phyloP scores from a whole-genome alignment of 2,888 invertebrate genomes.

The Harpalus rubripes region DNA sequence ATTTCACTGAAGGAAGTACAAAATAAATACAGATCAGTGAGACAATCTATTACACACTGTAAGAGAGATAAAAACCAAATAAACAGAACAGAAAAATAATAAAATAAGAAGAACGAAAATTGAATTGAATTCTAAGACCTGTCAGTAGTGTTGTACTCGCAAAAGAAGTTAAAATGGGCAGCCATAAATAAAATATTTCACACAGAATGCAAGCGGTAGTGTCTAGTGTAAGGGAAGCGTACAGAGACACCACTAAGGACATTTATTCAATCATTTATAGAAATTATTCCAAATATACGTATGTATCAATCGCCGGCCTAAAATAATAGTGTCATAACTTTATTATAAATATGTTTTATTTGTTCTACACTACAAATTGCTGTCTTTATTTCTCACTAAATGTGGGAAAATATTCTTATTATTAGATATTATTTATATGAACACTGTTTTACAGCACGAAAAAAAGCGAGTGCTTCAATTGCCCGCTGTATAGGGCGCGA shows the following conservation, averaged over 20 bases:
- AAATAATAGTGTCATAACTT: not conserved
- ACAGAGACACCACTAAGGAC: constrained; percentile 13
- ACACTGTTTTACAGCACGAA: too few relatives aligned
- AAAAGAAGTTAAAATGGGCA: constrained; percentile 41
- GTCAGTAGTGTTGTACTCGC: constrained; percentile 49
- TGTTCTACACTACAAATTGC: too few relatives aligned
- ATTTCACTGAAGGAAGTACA: constrained; percentile 34
- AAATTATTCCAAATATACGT: constrained; percentile 9
- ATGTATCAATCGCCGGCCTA: not conserved
- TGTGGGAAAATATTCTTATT: too few relatives aligned
- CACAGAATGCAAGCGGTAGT: constrained; percentile 47
- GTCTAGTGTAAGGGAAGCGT: constrained; percentile 27
- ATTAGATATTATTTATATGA: too few relatives aligned
- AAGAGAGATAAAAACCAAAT: constrained; percentile 38
- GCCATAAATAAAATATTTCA: constrained; percentile 46
- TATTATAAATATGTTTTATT: too few relatives aligned
- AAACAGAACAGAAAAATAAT: constrained; percentile 39
- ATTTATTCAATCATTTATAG: constrained; percentile 5
- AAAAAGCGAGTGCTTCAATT: too few relatives aligned
- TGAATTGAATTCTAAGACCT: constrained; percentile 35
- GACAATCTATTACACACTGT: constrained; percentile 21
- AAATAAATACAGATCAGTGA: constrained; percentile 40
- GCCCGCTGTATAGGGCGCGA: too few relatives aligned
- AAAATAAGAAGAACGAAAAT: constrained; percentile 42
- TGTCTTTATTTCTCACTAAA: too few relatives aligned